phyloP scores from a whole-genome alignment of 2,888 invertebrate species.

The Drosophila peninsularis region DNA sequence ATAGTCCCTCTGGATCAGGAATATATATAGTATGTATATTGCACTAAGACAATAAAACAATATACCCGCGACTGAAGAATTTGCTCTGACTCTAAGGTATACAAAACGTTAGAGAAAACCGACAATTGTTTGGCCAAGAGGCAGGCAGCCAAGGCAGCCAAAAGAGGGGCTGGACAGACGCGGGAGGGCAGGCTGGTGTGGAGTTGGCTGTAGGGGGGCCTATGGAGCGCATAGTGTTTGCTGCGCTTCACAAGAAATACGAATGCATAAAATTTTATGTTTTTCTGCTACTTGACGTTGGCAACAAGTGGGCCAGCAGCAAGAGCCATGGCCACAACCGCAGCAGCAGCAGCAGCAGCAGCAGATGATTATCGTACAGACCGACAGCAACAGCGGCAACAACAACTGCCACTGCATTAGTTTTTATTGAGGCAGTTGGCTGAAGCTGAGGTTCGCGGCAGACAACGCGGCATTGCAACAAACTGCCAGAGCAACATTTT shows the following conservation, averaged over 20 bases:
- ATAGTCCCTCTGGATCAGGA: too few species aligned
- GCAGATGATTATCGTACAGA: slow-evolving; percentile 70
- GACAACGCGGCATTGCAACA: slow-evolving; percentile 73
- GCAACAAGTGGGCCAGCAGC: slow-evolving; percentile 76
- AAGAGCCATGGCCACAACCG: slow-evolving; percentile 76
- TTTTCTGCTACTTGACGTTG: slow-evolving; percentile 79
- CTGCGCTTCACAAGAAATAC: slow-evolving; percentile 80
- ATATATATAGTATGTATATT: too few species aligned
- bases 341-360: slow-evolving; percentile 72
- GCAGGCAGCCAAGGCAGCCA: slow-evolving; percentile 7
- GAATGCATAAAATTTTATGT: slow-evolving; percentile 81
- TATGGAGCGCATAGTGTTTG: slow-evolving; percentile 39
- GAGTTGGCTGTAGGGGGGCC: slow-evolving; percentile 1
- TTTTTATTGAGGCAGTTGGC: slow-evolving; percentile 80
- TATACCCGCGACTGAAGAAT: background rate
- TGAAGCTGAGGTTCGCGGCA: slow-evolving; percentile 65
- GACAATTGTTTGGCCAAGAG: slow-evolving; percentile 73
- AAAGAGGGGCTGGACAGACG: background rate
- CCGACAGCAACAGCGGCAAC: slow-evolving; percentile 46
- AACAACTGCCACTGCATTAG: slow-evolving; percentile 75
- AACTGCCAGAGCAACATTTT: slow-evolving; percentile 80
- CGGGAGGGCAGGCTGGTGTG: background rate
- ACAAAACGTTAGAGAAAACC: slow-evolving; percentile 75
- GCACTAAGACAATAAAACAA: background rate
- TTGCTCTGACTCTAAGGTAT: background rate